Evolutionary conservation across 2,113 vertebrate species (phyloP).

Genomic region (Choloepus hoffmanni): DNA sequence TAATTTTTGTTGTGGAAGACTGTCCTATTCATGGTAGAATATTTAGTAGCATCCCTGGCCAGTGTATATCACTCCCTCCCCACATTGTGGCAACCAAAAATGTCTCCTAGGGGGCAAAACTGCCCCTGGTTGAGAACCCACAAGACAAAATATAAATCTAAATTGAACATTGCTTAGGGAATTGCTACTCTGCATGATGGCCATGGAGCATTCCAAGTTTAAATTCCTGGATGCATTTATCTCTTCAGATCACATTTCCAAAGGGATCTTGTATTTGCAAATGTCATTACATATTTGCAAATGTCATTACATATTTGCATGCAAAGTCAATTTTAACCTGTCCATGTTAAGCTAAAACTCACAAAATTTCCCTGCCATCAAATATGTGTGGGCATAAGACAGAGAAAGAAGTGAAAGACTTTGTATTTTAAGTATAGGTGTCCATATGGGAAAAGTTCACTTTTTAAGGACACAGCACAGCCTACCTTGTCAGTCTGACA

Average conservation of each 20-base stretch:
- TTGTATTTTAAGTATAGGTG: not conserved
- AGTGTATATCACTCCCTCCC: accelerated
- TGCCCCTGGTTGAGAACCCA: not conserved
- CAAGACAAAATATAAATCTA: conserved; percentile 44
- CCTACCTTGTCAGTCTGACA: conserved; percentile 70
- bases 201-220: conserved; percentile 44
- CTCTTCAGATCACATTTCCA: conserved; percentile 53
- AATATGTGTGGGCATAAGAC: not conserved
- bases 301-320: conserved; percentile 25
- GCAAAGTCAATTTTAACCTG: conserved; percentile 50
- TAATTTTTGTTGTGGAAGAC: not conserved
- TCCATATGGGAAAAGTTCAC: conserved; percentile 22
- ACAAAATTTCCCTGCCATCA: conserved; percentile 10
- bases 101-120: not conserved
- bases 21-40: not conserved
- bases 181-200: not conserved
- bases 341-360: conserved; percentile 9
- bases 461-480: conserved; percentile 52
- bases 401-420: not conserved
- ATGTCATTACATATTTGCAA: conserved; percentile 31
- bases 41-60: not conserved
- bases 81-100: not conserved
- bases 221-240: conserved; percentile 45
- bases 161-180: not conserved
- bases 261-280: conserved; percentile 36